Evolutionary conservation across 1,140 invertebrate species (phyloP), one percentile per base, ranked within the genome.

Genomic region (Charaxes varanes): DNA sequence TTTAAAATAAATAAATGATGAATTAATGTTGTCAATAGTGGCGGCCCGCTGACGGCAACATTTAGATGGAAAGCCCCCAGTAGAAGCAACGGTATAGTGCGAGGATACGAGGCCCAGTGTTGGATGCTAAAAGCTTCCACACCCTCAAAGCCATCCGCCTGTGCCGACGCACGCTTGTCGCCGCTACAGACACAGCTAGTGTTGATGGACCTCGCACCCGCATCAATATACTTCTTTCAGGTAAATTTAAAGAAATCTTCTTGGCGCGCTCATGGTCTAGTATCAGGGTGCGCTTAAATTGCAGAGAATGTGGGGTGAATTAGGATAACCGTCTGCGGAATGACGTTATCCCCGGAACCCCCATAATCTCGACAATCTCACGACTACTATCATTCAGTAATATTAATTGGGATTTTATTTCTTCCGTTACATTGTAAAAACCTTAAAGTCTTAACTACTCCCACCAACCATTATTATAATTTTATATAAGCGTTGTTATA

Each of bases 61-160:
- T 88, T 92, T 42, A 89, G 95, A 14, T 98, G 96, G 96, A 87
- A 91, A 61, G 64, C 86, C 0, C 95, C 94, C 0, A 52, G 84
- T 30, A 84, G 87, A 31, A 80, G 88, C 0, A 95, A 95, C 68
- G 94, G 94, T 3, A 59, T 91, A 1, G 87, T 96, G 11, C 82
- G 84, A 48, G 90, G 89, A 0, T 96, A 94, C 76, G 87, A 87
- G 41, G 87, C 93, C 1, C 86, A 87, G 15, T 93, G 89, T 68
- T 93, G 91, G 90, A 84, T 81, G 18, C 24, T 46, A 14, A 83
- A 84, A 4, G 90, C 87, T 52, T 84, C 82, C 4, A 17, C 67
- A 8, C 37, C 53, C 21, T 31, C 53, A 13, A 47, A 56, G 5
- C 47, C 64, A 3, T 60, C 71, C 11, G 65, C 62, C 3, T 79